Evolutionary conservation across 2,888 invertebrate genomes (phyloP), one percentile per base, ranked within the genome.

Genomic region (Tetropium fuscum): DNA sequence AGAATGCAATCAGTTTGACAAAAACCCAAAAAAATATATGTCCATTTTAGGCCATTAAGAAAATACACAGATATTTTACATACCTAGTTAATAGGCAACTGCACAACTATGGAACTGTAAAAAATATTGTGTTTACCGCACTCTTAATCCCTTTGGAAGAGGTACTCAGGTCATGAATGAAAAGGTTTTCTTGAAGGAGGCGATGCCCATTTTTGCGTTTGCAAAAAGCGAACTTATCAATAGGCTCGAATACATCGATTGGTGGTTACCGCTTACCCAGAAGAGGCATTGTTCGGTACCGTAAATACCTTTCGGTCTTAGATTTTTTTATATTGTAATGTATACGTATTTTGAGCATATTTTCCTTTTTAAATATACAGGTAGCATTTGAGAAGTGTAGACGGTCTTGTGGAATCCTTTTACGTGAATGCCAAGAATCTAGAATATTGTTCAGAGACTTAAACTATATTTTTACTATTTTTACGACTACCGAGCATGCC

Each of bases 161-260:
- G 75, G 76, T 77, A 77, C 76, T 77, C 73, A 69, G 58, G 43
- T 27, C 68, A 71, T 77, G 76, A 78, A 76, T 77, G 76, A 75
- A 77, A 74, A 72, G 71, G 66, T 66, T 63, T 64, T 32, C 60
- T 75, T 78, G 77, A 75, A 80, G 79, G 74, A 77, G 78, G 67
- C 77, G 79, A 78, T 80, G 78, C 75, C 77, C 78, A 78, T 78
- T 80, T 80, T 77, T 76, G 70, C 71, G 70, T 54, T 61, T 71
- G 58, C 65, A 66, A 72, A 70, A 73, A 71, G 59, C 51, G 49
- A 49, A 56, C 53, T 34, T 58, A 60, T 64, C 51, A 57, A 62
- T 63, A 54, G 60, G 19, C 3, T 19, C 11, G 30, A 34, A 18
- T 32, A 16, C 15, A 38, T 38, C 18, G 38, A 19, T 36, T 38